Percentiles rank a stretch among this genome's conserved stretches.
These are phyloP conservation scores for Hirudo medicinalis DNA, from an alignment of 1,140 invertebrate species.

Conservation along the genomic window DNA sequence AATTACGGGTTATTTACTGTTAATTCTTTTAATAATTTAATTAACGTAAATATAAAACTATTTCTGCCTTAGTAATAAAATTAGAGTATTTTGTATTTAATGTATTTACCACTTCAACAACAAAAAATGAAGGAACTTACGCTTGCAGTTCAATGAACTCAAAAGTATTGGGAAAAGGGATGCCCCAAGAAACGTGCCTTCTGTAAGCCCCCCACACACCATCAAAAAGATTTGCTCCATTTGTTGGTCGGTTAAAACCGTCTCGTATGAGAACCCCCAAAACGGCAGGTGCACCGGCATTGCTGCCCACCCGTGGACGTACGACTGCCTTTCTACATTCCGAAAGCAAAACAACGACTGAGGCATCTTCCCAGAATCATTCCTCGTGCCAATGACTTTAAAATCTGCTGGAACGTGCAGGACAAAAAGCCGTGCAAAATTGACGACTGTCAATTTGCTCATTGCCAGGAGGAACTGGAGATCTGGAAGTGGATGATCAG, in stretches of 20 bases:
- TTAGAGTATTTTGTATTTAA: background rate
- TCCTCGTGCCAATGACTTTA: background rate
- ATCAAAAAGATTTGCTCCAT: background rate
- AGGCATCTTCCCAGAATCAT: background rate
- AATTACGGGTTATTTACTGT: background rate
- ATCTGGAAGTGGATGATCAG: conserved; percentile 29
- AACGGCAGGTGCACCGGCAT: background rate
- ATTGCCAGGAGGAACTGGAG: conserved; percentile 74
- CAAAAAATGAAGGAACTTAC: background rate
- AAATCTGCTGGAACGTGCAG: conserved; percentile 3
- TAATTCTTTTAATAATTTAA: background rate
- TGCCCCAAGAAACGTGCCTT: background rate
- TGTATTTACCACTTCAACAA: background rate
- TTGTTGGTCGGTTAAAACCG: background rate
- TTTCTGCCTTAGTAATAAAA: background rate
- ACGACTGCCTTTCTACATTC: background rate
- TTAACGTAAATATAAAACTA: background rate
- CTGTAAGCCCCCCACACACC: background rate
- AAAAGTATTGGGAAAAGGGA: no score
- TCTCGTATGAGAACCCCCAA: background rate
- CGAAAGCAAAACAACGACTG: background rate
- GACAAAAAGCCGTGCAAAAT: background rate
- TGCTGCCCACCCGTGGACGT: background rate
- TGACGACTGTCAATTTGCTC: conserved; percentile 72
- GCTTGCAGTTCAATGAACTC: background rate